Evolutionary conservation across 2,888 invertebrate genomes (phyloP).

Genomic region (Ichneumoninae sp.): DNA sequence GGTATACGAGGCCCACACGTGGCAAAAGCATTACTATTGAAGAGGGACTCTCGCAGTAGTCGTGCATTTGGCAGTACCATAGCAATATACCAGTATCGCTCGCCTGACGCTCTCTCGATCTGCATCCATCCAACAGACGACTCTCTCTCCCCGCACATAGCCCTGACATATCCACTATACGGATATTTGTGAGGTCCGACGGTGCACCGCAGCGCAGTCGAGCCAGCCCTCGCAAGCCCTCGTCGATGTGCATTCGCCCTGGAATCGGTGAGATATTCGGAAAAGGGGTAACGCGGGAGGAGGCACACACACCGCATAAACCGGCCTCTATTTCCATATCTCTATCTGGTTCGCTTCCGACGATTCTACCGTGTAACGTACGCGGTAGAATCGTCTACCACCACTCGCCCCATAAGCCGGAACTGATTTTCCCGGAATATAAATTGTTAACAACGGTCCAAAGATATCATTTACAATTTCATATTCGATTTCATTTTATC

Average conservation of each 20-base stretch:
- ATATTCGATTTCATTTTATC: neutral
- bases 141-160: conserved; percentile 34
- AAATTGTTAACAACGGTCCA: neutral
- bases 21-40: conserved; percentile 14
- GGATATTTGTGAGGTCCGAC: conserved; percentile 28
- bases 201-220: neutral
- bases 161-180: neutral
- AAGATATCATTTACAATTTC: neutral
- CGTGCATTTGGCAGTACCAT: conserved; percentile 19
- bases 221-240: neutral
- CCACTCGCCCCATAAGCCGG: neutral
- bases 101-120: conserved; percentile 32
- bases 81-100: conserved; percentile 31
- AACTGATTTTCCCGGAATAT: neutral
- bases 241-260: conserved; percentile 37
- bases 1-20: conserved; percentile 15
- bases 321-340: conserved; percentile 62
- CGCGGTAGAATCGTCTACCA: neutral
- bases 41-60: neutral
- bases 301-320: conserved; percentile 41
- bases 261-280: conserved; percentile 38
- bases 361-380: neutral
- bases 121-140: conserved; percentile 53
- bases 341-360: conserved; percentile 21
- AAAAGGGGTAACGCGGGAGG: conserved; percentile 40